Evolutionary conservation across 2,888 invertebrate species (phyloP), one percentile per base, ranked within the genome.

Genomic region (Choreutis nemorana): DNA sequence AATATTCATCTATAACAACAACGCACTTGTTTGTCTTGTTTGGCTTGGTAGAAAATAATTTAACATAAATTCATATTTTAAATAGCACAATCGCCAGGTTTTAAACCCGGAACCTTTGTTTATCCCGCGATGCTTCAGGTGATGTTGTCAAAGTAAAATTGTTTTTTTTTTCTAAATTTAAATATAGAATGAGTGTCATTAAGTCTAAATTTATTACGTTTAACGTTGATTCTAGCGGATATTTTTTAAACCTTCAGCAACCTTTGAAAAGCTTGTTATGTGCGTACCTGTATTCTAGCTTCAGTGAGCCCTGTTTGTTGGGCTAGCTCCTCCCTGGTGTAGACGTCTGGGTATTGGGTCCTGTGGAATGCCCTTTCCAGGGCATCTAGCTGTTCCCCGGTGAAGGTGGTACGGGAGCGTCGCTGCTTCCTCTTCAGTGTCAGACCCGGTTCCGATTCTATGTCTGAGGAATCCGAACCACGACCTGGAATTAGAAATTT

Each of bases 281-380:
- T n/a, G n/a, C n/a, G 18, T 61, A 90, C 92, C 83, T 96, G 96
- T 50, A 97, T 95, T 54, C 97, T 83, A 7, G 95, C 95, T 59
- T 97, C 97, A 0, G 94, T 94, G 1, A 97, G 81, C 35, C 91
- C 92, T 0, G 96, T 96, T 31, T 92, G 83, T 52, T 94, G 89
- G 0, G 96, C 95, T 25, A 97, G 67, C 57, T 95, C 94, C 52
- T 97, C 97, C 29, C 97, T 81, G 0, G 94, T 94, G 57, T 94
- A 94, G 11, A 96, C 94, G 55, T 97, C 96, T 0, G 97, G 97
- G 57, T 97, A 97, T 56, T 96, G 96, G 0, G 96, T 96, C 27
- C 94, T 81, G 47, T 91, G 91, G 64, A 97, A 97, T 0, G 95
- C 94, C 37, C 90, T 83, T 62, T 97, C 97, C 36, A 97, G 65